Evolutionary conservation across 1,140 invertebrate genomes (phyloP).

Genomic region (Eupristina koningsbergeri): DNA sequence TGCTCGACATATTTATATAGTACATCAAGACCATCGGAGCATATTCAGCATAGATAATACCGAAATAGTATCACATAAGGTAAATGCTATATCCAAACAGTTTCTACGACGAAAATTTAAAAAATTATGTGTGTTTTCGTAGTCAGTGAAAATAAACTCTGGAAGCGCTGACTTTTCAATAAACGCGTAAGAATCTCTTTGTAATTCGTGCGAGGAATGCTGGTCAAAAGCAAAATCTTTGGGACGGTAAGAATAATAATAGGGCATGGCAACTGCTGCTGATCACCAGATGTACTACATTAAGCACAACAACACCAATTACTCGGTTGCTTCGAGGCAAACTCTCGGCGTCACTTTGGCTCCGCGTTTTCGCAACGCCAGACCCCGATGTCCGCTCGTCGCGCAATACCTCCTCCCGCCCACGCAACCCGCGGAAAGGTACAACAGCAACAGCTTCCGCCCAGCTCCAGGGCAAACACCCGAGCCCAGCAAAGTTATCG

Average conservation of each 20-base stretch:
- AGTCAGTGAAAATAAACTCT: no score
- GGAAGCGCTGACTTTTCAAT: no score
- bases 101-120: no score
- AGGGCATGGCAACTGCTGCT: no score
- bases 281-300: not conserved
- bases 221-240: no score
- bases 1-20: not conserved
- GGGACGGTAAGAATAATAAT: no score
- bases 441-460: not conserved
- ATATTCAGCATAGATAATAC: not conserved
- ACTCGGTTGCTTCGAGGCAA: not conserved
- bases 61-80: no score
- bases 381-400: not conserved
- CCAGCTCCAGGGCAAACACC: not conserved
- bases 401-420: not conserved
- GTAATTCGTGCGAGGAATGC: no score
- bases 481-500: not conserved
- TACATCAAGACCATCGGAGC: not conserved
- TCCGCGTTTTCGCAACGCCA: conserved; percentile 3
- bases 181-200: no score
- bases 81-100: no score
- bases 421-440: not conserved
- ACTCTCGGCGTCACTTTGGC: not conserved
- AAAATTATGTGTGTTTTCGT: no score
- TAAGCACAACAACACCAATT: not conserved